Conservation (phyloP, 2,888 invertebrate species). For the Drosophila kambysellisi region DNA sequence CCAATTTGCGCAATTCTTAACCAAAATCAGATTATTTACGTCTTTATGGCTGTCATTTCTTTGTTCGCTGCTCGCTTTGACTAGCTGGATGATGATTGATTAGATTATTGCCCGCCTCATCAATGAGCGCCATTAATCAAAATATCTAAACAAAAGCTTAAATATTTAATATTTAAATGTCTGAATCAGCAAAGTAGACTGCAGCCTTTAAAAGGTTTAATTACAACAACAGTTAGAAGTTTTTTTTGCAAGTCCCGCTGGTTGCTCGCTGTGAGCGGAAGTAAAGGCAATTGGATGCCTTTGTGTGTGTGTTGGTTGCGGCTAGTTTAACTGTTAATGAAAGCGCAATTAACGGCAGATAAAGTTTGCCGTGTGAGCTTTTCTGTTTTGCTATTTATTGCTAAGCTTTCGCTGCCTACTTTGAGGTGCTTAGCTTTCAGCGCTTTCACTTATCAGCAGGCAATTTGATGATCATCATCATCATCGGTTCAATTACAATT, state of each 20-base stretch:
- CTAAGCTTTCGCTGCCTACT: constrained; percentile 34
- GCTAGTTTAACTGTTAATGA: constrained; percentile 31
- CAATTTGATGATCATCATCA: background rate
- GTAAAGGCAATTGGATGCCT: background rate
- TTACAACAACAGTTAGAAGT: background rate
- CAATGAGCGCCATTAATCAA: background rate
- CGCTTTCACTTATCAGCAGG: constrained; percentile 18
- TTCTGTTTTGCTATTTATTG: background rate
- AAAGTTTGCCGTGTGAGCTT: constrained; percentile 31
- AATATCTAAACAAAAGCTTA: background rate
- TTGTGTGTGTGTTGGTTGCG: background rate
- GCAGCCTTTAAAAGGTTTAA: background rate
- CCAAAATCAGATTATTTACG: background rate
- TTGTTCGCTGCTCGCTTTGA: background rate
- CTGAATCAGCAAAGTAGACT: background rate
- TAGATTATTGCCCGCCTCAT: background rate
- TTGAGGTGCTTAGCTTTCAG: constrained; percentile 31
- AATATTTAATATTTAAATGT: background rate
- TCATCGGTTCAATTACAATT: constrained; percentile 10
- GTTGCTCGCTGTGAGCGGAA: background rate
- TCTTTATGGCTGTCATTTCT: background rate
- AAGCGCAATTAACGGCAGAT: constrained; percentile 38
- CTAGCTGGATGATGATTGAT: background rate
- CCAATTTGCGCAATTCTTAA: background rate
- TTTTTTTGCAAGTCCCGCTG: background rate